Evolutionary conservation across 1,140 invertebrate species (phyloP), one percentile per base, ranked within the genome.

Genomic region (Pseudomyrmex gracilis): DNA sequence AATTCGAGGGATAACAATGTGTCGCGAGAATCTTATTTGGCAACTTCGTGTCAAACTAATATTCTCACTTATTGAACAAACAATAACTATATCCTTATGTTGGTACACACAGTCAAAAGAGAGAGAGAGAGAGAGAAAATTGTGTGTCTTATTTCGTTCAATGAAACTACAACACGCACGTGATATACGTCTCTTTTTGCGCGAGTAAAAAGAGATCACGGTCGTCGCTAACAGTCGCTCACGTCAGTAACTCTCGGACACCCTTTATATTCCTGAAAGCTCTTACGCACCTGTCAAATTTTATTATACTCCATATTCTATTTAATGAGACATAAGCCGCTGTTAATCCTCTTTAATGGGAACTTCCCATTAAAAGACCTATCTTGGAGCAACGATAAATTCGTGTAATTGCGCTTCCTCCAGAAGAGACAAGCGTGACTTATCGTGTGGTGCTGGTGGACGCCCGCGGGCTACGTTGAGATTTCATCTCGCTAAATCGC

Each of bases 401-500:
- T 58, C 43, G 53, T 34, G 66, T 71, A 80, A 71, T 71, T 60
- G 66, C 76, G n/a, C 66, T 80, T 60, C 53, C 64, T 70, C 43
- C n/a, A 8, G 12, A n/a, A 43, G 70, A 70, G 76, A 70, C 64
- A 24, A 57, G 63, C 12, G 17, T 15, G 47, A 34, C 34, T 67
- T 45, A 43, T 15, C 74, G 8, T 67, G 67, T 2, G 34, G 7
- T 34, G n/a, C n/a, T n/a, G 34, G 34, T 34, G 17, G 13, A n/a
- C 7, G 43, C 64, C 76, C 22, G 4, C 53, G 20, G 53, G 64
- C 12, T 13, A 8, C 43, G 34, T 5, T 34, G 34, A 58, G 76
- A 80, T 80, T 13, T 71, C 76, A 80, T 80, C 76, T 60, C 45
- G 64, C 53, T 47, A 24, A 68, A 74, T 15, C 73, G 15, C 17